Evolutionary conservation across 2,113 vertebrate genomes (phyloP).

Genomic region (Psammodynastes pulverulentus): DNA sequence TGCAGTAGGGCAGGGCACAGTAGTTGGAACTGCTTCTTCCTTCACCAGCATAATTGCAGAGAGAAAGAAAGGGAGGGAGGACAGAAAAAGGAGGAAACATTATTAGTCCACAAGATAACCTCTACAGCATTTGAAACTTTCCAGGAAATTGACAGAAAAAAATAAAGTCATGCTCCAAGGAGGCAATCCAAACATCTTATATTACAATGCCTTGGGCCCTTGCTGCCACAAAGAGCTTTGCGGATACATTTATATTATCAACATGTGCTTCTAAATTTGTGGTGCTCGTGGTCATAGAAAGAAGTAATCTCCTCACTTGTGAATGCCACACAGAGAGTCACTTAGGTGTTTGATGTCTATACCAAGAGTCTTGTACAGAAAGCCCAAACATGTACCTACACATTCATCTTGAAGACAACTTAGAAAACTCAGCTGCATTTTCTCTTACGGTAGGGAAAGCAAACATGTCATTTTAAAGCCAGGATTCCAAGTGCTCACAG

Average conservation of each 20-base stretch:
- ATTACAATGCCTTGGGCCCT: neutral
- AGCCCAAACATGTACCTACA: neutral
- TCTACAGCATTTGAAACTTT: neutral
- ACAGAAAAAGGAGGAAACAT: neutral
- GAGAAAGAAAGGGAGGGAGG: neutral
- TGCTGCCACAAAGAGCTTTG: neutral
- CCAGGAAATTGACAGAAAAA: neutral
- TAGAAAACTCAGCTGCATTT: neutral
- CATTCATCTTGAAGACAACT: neutral
- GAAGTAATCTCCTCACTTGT: neutral
- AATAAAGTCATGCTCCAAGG: neutral
- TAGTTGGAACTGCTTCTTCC: neutral
- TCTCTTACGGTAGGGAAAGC: neutral
- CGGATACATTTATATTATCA: neutral
- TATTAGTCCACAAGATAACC: neutral
- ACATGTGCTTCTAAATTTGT: neutral
- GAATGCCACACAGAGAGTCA: neutral
- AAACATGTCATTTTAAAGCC: neutral
- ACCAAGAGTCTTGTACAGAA: neutral
- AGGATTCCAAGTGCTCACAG: neutral
- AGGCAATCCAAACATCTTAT: neutral
- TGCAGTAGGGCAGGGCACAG: neutral
- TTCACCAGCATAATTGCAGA: fast-evolving
- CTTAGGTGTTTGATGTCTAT: neutral
- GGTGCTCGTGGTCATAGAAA: neutral